Evolutionary conservation across 2,888 invertebrate genomes (phyloP).

Genomic region (Tetanocera ferruginea): DNA sequence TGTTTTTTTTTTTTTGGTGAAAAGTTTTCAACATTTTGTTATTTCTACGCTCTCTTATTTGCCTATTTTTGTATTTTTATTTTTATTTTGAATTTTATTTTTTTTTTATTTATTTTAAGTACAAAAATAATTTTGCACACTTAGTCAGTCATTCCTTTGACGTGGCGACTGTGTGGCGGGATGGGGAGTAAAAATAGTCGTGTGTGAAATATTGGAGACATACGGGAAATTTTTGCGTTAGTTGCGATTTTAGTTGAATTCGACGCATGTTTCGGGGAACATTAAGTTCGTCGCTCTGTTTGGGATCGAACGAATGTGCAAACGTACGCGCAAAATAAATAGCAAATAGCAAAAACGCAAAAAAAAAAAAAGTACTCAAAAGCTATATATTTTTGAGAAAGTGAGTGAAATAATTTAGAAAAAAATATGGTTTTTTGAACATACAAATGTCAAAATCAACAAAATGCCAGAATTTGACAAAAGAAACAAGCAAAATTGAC

Average conservation of each 20-base stretch:
- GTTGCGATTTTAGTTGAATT: slow-evolving; percentile 61
- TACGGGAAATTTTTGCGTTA: slow-evolving; percentile 61
- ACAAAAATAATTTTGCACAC: slow-evolving; percentile 58
- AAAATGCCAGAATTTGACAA: no score
- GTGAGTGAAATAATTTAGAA: not conserved
- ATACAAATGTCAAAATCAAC: not conserved
- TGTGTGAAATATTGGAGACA: slow-evolving; percentile 65
- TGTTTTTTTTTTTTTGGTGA: slow-evolving; percentile 40
- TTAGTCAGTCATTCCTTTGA: slow-evolving; percentile 35
- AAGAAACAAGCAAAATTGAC: no score
- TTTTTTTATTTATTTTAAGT: slow-evolving; percentile 63
- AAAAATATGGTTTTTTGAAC: not conserved
- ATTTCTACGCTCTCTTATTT: not conserved
- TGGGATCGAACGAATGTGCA: slow-evolving; percentile 5
- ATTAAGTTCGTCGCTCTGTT: slow-evolving; percentile 53
- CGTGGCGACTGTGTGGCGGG: not conserved
- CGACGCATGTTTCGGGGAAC: slow-evolving; percentile 63
- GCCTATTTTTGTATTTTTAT: not conserved
- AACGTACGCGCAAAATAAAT: not conserved
- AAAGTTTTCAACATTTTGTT: slow-evolving; percentile 43
- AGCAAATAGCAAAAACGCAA: not conserved
- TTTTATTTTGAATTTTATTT: slow-evolving; percentile 28
- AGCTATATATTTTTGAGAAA: not conserved
- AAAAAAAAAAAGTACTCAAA: not conserved
- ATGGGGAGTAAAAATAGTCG: not conserved